A percentile compares a stretch with the other conserved stretches of the same genome.
Evolutionary conservation across 2,888 invertebrate genomes (phyloP).

Genomic region (Allacma fusca): DNA sequence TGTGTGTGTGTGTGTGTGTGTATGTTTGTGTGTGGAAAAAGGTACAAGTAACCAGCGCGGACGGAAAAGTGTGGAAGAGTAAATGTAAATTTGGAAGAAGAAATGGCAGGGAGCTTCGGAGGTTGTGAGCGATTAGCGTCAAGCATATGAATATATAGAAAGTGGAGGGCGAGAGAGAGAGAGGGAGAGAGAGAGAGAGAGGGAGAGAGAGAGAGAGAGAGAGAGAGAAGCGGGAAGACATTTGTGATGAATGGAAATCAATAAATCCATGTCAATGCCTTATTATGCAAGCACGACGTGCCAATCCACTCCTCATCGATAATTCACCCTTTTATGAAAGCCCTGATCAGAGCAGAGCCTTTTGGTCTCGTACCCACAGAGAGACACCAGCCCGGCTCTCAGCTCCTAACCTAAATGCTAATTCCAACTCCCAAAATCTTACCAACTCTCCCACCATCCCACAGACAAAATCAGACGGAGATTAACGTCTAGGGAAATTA

Average conservation of each 20-base stretch:
- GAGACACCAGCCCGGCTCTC: background rate
- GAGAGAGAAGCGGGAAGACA: constrained; percentile 28
- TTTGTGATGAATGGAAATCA: constrained; percentile 55
- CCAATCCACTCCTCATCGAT: constrained; percentile 30
- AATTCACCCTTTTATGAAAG: constrained; percentile 20
- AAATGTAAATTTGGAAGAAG: background rate
- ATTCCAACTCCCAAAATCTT: too few species aligned
- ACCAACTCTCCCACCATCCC: too few species aligned
- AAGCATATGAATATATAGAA: too few species aligned
- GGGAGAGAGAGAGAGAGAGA: constrained; percentile 7
- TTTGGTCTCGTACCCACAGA: too few species aligned
- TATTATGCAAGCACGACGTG: constrained; percentile 41
- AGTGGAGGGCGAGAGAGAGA: constrained; percentile 3
- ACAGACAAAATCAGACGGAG: too few species aligned
- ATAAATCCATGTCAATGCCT: constrained; percentile 53
- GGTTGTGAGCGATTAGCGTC: constrained; percentile 19
- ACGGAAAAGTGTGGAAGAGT: background rate
- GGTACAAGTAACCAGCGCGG: too few species aligned
- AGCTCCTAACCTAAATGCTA: too few species aligned
- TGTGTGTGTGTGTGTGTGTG: too few species aligned
- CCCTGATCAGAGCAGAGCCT: too few species aligned
- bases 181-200: background rate
- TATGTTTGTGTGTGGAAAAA: too few species aligned
- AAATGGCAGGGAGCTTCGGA: background rate
- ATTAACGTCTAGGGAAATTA: background rate